Evolutionary conservation across 2,888 invertebrate species (phyloP).

Genomic region (Actias luna): DNA sequence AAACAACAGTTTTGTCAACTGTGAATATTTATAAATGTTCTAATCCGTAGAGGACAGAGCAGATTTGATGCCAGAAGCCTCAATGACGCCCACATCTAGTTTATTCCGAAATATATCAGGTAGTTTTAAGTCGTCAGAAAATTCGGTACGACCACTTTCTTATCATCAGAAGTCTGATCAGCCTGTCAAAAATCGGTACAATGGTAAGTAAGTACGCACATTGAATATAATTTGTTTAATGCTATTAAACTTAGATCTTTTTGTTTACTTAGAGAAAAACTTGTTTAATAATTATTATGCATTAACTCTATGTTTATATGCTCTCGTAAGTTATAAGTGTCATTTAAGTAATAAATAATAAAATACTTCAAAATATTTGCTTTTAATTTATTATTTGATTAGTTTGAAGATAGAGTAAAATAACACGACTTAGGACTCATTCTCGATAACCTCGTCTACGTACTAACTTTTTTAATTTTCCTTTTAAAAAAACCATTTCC

Average conservation of each 20-base stretch:
- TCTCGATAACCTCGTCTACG: too few relatives aligned
- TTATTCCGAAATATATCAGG: slow-evolving; percentile 52
- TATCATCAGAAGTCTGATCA: slow-evolving; percentile 50
- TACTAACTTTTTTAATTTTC: too few relatives aligned
- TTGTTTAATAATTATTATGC: neutral
- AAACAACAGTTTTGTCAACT: too few relatives aligned
- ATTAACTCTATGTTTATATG: too few relatives aligned
- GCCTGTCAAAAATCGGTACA: slow-evolving; percentile 21
- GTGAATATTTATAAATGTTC: neutral
- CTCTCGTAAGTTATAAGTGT: too few relatives aligned
- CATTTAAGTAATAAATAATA: too few relatives aligned
- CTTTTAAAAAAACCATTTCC: too few relatives aligned
- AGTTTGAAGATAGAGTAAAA: too few relatives aligned
- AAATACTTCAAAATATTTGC: too few relatives aligned
- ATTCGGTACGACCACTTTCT: slow-evolving; percentile 53
- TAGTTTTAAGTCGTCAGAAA: slow-evolving; percentile 37
- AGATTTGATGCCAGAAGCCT: slow-evolving; percentile 41
- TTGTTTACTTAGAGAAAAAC: neutral
- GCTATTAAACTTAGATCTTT: neutral
- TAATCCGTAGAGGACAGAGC: slow-evolving; percentile 60
- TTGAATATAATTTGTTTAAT: neutral
- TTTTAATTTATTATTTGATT: too few relatives aligned
- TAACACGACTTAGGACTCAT: too few relatives aligned
- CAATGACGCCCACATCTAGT: slow-evolving; percentile 32
- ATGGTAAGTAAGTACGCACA: slow-evolving; percentile 23